Conservation (phyloP, 2,888 invertebrate genomes). For the Sarcophaga caerulescens region DNA sequence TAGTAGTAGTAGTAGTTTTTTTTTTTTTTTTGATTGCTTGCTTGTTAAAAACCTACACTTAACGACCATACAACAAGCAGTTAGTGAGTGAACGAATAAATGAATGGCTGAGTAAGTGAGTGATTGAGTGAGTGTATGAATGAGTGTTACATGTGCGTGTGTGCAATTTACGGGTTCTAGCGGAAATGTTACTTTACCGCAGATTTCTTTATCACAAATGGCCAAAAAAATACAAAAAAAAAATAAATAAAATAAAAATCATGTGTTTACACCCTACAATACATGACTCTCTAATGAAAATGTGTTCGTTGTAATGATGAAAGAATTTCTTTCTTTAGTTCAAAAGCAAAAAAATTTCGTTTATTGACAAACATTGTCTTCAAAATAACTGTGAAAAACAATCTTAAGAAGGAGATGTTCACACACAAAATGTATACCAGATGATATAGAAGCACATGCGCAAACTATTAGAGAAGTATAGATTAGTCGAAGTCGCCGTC, state of each 20-base stretch:
- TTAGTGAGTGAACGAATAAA: conserved; percentile 17
- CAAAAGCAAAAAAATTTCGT: too few relatives aligned
- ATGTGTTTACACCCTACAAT: too few relatives aligned
- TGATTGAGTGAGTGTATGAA: conserved; percentile 26
- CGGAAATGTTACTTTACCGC: conserved; percentile 56
- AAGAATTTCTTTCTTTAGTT: too few relatives aligned
- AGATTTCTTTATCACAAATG: neutral
- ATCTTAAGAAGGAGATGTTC: too few relatives aligned
- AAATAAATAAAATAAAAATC: neutral
- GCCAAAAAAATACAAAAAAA: neutral
- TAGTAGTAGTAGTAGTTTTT: neutral
- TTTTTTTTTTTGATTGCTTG: neutral
- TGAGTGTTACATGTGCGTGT: neutral
- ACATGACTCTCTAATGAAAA: too few relatives aligned
- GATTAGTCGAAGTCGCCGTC: too few relatives aligned
- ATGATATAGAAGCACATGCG: too few relatives aligned
- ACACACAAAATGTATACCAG: too few relatives aligned
- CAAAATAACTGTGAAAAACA: too few relatives aligned
- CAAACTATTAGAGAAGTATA: too few relatives aligned
- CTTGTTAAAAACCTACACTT: conserved; percentile 48
- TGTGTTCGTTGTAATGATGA: too few relatives aligned
- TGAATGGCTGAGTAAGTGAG: conserved; percentile 7
- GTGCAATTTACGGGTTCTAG: conserved; percentile 51
- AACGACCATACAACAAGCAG: conserved; percentile 23
- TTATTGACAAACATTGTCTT: too few relatives aligned